Percentiles rank a stretch among this genome's conserved stretches.
Conservation (phyloP, 1,140 invertebrate species). For the Dendrolimus punctatus region DNA sequence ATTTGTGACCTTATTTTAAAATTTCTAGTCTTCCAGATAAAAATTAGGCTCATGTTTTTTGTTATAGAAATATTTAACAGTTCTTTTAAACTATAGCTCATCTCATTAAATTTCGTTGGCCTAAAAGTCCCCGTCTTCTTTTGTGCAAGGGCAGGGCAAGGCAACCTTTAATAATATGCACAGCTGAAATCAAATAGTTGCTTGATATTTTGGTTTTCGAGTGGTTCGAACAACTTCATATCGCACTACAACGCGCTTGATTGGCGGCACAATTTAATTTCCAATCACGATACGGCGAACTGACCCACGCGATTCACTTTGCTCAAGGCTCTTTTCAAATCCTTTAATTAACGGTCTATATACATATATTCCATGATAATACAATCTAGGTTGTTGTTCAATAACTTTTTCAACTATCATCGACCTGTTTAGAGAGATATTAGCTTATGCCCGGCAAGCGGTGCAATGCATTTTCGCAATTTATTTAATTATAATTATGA, state of each 20-base stretch:
- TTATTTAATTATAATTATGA: no score
- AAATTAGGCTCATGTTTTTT: no score
- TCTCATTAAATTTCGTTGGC: no score
- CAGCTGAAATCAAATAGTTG: constrained; percentile 11
- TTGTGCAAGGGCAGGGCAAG: neutral
- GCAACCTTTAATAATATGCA: constrained; percentile 11
- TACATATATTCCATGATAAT: no score
- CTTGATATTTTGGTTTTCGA: constrained; percentile 12
- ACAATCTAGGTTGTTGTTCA: no score
- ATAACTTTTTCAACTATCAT: neutral
- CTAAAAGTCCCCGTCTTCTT: no score
- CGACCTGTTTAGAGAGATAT: neutral
- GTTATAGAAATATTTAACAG: no score
- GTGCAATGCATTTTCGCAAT: no score
- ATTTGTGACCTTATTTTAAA: no score
- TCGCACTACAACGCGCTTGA: constrained; percentile 21
- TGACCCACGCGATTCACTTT: constrained; percentile 23
- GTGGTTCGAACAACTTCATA: constrained; percentile 8
- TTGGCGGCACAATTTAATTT: constrained; percentile 47
- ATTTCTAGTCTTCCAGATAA: no score
- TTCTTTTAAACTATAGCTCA: no score
- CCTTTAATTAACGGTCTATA: neutral
- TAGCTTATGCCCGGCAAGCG: neutral
- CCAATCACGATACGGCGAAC: constrained; percentile 29
- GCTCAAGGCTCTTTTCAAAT: constrained; percentile 26